Base-by-base conservation (phyloP, 2,113 vertebrate genomes). In the Leptosomus discolor region DNA sequence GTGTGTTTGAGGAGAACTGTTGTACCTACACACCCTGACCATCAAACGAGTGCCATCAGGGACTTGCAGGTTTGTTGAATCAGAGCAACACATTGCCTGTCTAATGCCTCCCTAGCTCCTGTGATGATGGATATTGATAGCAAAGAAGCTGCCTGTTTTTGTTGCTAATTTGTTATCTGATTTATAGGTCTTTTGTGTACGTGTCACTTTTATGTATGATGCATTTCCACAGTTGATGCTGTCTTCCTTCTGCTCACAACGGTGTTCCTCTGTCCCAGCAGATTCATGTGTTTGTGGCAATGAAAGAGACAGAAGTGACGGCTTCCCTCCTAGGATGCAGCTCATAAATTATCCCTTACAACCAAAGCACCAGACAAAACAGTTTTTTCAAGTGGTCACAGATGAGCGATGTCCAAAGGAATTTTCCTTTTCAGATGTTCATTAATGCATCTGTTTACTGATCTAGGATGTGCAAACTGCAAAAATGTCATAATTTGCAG, bases 81-180 rank as follows among this genome's bases (percentile, higher is more conserved):
- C 87, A 93, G 74, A 84, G 75, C 45, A 85, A 41, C 84, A 84
- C 94, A 34, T 87, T 92, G 78, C 79, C 88, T 97, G 82, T 63
- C 91, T 96, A 87, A 96, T 92, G 76, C 54, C 77, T 98, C 95
- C 85, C 69, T 64, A 22, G 50, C 46, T 91, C 56, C 94, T 88
- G 48, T 53, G 87, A 70, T 95, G 97, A 98, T 92, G 75, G 76
- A 95, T 97, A 97, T 70, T 88, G 90, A 94, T 90, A 94, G 41
- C 56, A 75, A 91, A 54, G 58, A 96, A 85, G 74, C 77, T 21
- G 78, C 51, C 83, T 82, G 30, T 30, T 91, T 69, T 78, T 83
- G 37, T 86, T 83, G 94, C 50, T 92, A 83, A 89, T 95, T 92
- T 97, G 43, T 78, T 95, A 53, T 80, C 70, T 97, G 96, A 97